phyloP scores from a whole-genome alignment of 2,797 vertebrate species.

The Sternotherus odoratus region DNA sequence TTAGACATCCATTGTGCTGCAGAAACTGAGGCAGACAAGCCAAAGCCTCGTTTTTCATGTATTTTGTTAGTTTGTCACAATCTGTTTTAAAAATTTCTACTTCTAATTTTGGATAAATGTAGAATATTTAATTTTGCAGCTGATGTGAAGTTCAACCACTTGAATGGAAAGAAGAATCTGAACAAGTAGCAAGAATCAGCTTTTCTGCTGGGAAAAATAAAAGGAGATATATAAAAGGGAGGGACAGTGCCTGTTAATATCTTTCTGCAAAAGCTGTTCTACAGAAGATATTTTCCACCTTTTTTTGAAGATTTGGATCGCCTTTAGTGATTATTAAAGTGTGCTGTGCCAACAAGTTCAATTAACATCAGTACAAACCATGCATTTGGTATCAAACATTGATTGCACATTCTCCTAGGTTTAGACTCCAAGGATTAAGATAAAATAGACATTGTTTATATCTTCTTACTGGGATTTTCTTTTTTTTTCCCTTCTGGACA shows the following conservation, averaged over 20 bases:
- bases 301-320: slow-evolving; percentile 28
- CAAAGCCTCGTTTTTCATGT: neutral
- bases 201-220: neutral
- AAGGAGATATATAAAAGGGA: neutral
- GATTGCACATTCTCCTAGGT: neutral
- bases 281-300: neutral
- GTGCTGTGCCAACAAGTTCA: slow-evolving; percentile 22
- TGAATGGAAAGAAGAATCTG: neutral
- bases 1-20: neutral
- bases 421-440: slow-evolving; percentile 15
- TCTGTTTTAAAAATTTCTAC: neutral
- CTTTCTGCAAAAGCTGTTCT: slow-evolving; percentile 6
- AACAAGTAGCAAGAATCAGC: neutral
- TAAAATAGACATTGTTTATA: neutral
- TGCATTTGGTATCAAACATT: neutral
- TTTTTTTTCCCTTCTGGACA: neutral
- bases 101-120: neutral
- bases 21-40: neutral
- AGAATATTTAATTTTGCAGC: neutral
- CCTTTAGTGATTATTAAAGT: slow-evolving; percentile 34
- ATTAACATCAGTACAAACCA: neutral
- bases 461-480: neutral
- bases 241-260: neutral
- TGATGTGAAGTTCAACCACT: neutral
- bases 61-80: neutral